Percentiles rank a stretch among this genome's conserved stretches.
These are phyloP conservation scores for Neosalanx taihuensis DNA, from an alignment of 2,797 vertebrate genomes.

Conservation along the genomic window DNA sequence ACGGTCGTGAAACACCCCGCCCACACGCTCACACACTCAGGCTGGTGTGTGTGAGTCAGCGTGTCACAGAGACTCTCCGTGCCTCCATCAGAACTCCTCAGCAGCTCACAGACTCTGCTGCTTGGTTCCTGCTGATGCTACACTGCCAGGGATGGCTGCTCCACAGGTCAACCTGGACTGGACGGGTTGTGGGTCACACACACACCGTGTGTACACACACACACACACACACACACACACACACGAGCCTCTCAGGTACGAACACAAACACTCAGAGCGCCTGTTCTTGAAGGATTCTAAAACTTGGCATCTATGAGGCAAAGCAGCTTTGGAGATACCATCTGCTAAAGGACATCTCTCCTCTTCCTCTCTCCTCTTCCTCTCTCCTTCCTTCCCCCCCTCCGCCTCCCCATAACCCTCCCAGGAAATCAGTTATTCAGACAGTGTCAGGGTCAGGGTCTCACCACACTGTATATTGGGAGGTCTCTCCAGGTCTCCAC, in stretches of 20 bases:
- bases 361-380: neutral
- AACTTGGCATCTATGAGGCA: neutral
- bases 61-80: neutral
- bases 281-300: neutral
- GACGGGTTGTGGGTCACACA: neutral
- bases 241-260: neutral
- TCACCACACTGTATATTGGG: no score
- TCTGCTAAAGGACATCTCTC: neutral
- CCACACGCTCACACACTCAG: neutral
- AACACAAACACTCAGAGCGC: constrained; percentile 1
- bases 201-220: neutral
- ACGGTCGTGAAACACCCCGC: constrained; percentile 9
- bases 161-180: no score
- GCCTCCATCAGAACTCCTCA: neutral
- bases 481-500: no score
- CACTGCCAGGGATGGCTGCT: no score
- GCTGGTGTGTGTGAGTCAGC: neutral
- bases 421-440: neutral
- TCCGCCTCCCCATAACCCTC: neutral
- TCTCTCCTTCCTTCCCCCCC: neutral
- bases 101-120: no score
- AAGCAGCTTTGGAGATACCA: neutral
- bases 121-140: no score
- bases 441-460: no score
- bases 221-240: neutral